These are phyloP conservation scores for Apteryx mantelli DNA, from an alignment of 2,113 vertebrate species.

Conservation along the genomic window DNA sequence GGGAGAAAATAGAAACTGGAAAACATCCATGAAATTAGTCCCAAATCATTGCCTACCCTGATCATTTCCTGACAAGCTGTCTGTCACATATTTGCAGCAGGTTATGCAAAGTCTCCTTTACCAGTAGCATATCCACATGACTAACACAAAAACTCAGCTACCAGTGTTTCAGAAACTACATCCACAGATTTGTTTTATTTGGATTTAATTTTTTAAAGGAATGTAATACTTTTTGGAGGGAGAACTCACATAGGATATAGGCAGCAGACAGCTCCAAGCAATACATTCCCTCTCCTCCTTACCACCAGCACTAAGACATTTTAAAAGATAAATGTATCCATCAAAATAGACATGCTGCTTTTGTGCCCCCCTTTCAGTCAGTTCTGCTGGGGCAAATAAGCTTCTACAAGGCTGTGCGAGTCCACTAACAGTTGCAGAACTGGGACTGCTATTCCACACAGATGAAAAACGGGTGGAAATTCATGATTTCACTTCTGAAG, in stretches of 20 bases:
- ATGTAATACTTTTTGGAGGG: neutral
- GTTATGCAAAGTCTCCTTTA: slow-evolving; percentile 48
- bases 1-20: slow-evolving; percentile 78
- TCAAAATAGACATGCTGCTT: neutral
- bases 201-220: slow-evolving; percentile 34
- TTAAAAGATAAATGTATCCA: neutral
- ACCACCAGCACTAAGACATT: neutral
- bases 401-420: rapidly evolving
- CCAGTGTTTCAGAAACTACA: neutral
- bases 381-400: neutral
- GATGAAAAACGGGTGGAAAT: neutral
- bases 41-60: slow-evolving; percentile 78
- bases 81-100: slow-evolving; percentile 66
- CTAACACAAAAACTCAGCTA: neutral
- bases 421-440: neutral
- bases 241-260: neutral
- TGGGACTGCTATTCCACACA: neutral
- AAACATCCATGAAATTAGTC: slow-evolving; percentile 86
- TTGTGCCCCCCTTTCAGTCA: neutral
- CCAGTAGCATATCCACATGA: slow-evolving; percentile 35
- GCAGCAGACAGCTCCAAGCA: neutral
- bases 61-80: slow-evolving; percentile 79
- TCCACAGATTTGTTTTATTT: neutral
- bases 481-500: neutral
- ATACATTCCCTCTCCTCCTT: neutral